Conservation (phyloP, 2,113 vertebrate genomes). For the Acrocephalus arundinaceus region DNA sequence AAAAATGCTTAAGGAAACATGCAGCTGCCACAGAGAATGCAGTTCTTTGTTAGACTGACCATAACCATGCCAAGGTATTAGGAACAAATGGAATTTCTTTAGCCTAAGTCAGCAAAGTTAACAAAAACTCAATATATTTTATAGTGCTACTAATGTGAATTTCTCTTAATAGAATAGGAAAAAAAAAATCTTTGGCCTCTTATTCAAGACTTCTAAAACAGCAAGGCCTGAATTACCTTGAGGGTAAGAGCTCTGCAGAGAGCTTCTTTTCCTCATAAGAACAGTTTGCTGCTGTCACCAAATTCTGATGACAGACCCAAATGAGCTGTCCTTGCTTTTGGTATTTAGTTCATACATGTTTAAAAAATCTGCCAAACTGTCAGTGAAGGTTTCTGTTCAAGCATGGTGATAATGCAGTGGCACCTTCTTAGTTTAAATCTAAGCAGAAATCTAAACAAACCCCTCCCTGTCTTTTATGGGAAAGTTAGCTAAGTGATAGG, state of each 20-base stretch:
- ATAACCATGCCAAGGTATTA: background rate
- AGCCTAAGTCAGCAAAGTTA: background rate
- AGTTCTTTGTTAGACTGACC: background rate
- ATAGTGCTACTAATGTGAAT: background rate
- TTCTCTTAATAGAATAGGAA: background rate
- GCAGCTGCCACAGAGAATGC: background rate
- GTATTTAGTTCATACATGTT: background rate
- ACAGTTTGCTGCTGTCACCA: background rate
- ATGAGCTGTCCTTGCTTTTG: background rate
- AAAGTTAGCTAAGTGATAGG: background rate
- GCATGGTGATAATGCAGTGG: background rate
- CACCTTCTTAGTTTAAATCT: background rate
- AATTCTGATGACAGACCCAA: background rate
- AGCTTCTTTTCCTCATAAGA: background rate
- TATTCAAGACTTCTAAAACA: conserved; percentile 33
- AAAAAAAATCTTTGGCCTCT: background rate
- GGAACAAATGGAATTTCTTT: background rate
- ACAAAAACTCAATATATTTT: background rate
- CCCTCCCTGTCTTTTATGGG: fast-evolving
- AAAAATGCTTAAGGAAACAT: background rate
- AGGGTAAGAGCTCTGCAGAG: conserved; percentile 7
- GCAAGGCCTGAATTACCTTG: background rate
- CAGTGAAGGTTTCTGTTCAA: background rate
- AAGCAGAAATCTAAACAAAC: background rate
- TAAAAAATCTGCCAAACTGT: background rate